Evolutionary conservation across 2,113 vertebrate genomes (phyloP).

Genomic region (Serinus canaria): DNA sequence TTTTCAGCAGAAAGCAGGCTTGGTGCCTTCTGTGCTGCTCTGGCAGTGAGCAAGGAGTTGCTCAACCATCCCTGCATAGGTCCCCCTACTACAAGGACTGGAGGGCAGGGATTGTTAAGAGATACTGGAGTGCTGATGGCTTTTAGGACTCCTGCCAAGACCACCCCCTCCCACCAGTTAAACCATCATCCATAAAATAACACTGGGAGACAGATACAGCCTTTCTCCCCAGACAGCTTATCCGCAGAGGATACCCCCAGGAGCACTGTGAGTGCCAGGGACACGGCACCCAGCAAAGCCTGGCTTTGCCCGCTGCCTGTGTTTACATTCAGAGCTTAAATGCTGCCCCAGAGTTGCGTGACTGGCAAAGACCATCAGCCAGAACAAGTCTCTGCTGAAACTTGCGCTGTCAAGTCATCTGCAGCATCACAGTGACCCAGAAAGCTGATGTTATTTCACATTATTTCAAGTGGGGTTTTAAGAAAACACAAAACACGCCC

Average conservation of each 20-base stretch:
- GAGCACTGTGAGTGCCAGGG: rapidly evolving
- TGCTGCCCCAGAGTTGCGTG: neutral
- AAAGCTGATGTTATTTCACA: neutral
- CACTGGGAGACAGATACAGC: neutral
- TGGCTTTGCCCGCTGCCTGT: neutral
- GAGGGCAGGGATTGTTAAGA: neutral
- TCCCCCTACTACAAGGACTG: rapidly evolving
- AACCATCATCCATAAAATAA: neutral
- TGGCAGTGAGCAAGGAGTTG: neutral
- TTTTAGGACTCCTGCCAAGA: neutral
- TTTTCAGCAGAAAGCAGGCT: neutral
- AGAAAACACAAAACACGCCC: neutral
- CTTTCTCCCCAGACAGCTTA: neutral
- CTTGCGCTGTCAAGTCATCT: neutral
- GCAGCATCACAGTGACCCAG: neutral
- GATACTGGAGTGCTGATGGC: neutral
- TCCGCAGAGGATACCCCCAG: rapidly evolving
- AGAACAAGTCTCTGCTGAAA: neutral
- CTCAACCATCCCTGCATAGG: rapidly evolving
- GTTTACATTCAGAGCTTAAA: neutral
- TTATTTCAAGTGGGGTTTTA: neutral
- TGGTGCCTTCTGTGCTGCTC: neutral
- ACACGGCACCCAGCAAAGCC: neutral
- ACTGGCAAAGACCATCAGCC: neutral
- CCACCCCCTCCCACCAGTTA: neutral